phyloP scores from a whole-genome alignment of 2,888 invertebrate species.

The Carabus problematicus region DNA sequence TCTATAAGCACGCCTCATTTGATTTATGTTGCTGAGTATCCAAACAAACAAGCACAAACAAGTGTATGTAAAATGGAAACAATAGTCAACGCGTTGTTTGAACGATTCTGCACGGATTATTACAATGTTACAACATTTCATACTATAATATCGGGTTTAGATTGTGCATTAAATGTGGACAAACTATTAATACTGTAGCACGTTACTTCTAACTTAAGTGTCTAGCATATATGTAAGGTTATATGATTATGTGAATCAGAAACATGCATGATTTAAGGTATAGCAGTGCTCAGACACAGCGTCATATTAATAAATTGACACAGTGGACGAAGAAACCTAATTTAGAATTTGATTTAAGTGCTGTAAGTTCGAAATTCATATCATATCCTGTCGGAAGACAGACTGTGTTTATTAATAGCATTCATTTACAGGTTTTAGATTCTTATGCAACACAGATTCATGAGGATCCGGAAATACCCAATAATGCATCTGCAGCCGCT shows the following conservation, averaged over 20 bases:
- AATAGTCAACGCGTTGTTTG: conserved; percentile 10
- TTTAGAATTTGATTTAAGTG: conserved; percentile 52
- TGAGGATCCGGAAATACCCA: conserved; percentile 59
- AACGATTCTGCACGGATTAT: conserved; percentile 3
- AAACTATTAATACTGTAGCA: background rate
- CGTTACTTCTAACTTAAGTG: background rate
- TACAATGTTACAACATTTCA: background rate
- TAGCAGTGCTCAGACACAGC: background rate
- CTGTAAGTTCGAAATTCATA: conserved; percentile 48
- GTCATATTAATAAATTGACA: conserved; percentile 48
- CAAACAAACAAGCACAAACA: background rate
- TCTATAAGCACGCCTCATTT: too few species aligned
- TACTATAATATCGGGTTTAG: background rate
- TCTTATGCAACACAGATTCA: conserved; percentile 56
- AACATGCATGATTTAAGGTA: conserved; percentile 3
- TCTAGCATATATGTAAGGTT: conserved; percentile 20
- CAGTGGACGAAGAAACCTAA: conserved; percentile 53
- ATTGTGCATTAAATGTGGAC: conserved; percentile 3
- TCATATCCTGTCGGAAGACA: background rate
- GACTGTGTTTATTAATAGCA: conserved; percentile 6
- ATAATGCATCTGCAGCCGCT: conserved; percentile 53
- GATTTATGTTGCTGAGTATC: too few species aligned
- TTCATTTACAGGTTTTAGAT: conserved; percentile 26
- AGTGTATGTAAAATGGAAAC: conserved; percentile 28
- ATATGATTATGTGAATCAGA: background rate